A percentile compares a stretch with the other conserved stretches of the same genome.
Conservation (phyloP, 2,797 vertebrate species). For the Periparus ater region DNA sequence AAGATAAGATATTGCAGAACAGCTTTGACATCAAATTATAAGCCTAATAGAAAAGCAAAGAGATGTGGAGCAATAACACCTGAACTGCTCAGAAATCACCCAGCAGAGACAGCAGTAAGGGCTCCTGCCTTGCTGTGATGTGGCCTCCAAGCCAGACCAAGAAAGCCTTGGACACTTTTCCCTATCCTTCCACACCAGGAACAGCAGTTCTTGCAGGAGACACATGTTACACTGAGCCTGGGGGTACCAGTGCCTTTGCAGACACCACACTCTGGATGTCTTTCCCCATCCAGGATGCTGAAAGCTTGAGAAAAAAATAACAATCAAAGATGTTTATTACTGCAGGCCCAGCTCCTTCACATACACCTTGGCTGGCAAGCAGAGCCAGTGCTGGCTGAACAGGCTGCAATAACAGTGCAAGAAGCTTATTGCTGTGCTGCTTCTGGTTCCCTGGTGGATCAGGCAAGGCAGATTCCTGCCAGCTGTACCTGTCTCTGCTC, state of each 20-base stretch:
- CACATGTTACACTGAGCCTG: fast-evolving
- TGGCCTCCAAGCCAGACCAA: background rate
- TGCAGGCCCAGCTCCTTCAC: background rate
- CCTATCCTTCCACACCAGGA: background rate
- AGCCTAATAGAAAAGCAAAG: background rate
- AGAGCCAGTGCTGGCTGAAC: background rate
- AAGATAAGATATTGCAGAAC: background rate
- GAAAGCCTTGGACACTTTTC: background rate
- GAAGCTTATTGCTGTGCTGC: background rate
- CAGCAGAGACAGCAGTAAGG: background rate
- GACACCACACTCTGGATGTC: background rate
- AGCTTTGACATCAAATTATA: background rate
- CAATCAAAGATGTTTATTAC: background rate
- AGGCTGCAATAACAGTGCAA: background rate
- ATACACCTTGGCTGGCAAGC: background rate
- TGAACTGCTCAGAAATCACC: background rate
- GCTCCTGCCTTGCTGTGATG: background rate
- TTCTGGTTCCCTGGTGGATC: background rate
- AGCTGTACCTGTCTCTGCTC: background rate
- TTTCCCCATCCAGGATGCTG: background rate
- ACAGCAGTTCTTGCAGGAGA: background rate
- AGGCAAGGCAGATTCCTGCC: background rate
- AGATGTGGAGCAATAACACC: background rate
- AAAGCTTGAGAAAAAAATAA: fast-evolving
- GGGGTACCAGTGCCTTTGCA: background rate